Conservation (phyloP, 2,888 invertebrate species). For the Ormyrus labotus region DNA sequence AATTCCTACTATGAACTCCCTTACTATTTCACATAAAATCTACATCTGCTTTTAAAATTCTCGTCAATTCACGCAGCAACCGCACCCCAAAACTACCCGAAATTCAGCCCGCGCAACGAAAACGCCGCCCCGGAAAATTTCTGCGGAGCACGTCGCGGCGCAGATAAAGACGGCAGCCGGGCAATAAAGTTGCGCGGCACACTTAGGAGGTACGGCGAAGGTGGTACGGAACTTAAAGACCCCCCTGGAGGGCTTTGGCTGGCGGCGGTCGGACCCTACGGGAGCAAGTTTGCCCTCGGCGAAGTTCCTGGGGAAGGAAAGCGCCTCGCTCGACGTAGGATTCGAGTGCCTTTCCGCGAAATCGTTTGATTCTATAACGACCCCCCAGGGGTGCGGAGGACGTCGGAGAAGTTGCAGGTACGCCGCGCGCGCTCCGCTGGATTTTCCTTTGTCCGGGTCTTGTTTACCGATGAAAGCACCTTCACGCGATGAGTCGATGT, state of each 20-base stretch:
- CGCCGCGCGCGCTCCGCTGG: background rate
- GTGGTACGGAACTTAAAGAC: slow-evolving; percentile 22
- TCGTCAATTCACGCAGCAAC: too few species aligned
- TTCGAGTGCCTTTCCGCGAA: slow-evolving; percentile 12
- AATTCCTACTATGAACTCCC: too few species aligned
- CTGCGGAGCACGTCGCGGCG: background rate
- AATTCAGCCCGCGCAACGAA: too few species aligned
- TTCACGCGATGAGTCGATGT: too few species aligned
- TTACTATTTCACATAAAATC: too few species aligned
- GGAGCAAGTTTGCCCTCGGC: background rate
- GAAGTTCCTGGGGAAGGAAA: background rate
- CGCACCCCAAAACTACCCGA: too few species aligned
- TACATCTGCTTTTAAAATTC: too few species aligned
- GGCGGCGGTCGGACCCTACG: background rate
- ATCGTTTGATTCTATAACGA: slow-evolving; percentile 22
- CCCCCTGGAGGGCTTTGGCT: background rate
- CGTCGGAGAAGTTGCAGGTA: background rate
- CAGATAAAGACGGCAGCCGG: background rate
- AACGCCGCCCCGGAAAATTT: too few species aligned
- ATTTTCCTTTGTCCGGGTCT: too few species aligned
- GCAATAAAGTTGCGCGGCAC: background rate
- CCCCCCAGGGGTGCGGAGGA: background rate
- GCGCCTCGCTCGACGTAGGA: background rate
- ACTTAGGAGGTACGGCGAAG: background rate
- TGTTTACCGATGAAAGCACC: too few species aligned